Conservation (phyloP, 2,888 invertebrate genomes). For the Pyrochroa serraticornis region DNA sequence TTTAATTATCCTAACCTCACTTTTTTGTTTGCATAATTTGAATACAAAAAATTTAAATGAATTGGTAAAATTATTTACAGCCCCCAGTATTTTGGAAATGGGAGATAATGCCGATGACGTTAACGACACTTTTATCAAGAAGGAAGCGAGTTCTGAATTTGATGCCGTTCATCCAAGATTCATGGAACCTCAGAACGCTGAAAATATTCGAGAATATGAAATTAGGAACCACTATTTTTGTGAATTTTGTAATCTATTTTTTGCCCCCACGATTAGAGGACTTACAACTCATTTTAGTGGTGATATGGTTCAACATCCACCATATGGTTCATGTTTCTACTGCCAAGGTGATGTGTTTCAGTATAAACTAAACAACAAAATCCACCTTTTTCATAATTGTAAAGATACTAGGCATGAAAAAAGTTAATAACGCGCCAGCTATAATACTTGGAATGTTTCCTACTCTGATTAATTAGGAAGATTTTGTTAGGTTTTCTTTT, state of each 20-base stretch:
- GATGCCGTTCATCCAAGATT: conserved; percentile 36
- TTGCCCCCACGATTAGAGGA: conserved; percentile 25
- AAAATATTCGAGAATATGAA: conserved; percentile 22
- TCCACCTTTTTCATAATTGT: conserved; percentile 29
- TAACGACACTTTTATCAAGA: conserved; percentile 21
- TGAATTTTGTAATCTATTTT: conserved; percentile 26
- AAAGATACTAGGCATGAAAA: not conserved
- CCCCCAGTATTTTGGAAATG: too few species aligned
- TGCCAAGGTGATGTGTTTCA: conserved; percentile 29
- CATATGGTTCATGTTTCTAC: conserved; percentile 30
- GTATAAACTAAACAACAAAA: conserved; percentile 24
- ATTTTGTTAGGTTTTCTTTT: too few species aligned
- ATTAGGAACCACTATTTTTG: conserved; percentile 28
- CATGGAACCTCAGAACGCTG: conserved; percentile 19
- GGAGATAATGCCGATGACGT: not conserved
- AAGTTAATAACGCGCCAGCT: not conserved
- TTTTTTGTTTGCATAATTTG: too few species aligned
- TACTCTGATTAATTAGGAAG: too few species aligned
- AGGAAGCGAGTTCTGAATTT: conserved; percentile 16
- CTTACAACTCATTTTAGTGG: conserved; percentile 29
- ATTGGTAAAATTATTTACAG: too few species aligned
- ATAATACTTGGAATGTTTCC: too few species aligned
- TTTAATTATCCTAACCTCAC: too few species aligned
- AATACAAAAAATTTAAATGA: too few species aligned
- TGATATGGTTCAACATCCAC: conserved; percentile 23